Evolutionary conservation across 2,888 invertebrate species (phyloP), one percentile per base, ranked within the genome.

Genomic region (Orthonychiurus folsomi): DNA sequence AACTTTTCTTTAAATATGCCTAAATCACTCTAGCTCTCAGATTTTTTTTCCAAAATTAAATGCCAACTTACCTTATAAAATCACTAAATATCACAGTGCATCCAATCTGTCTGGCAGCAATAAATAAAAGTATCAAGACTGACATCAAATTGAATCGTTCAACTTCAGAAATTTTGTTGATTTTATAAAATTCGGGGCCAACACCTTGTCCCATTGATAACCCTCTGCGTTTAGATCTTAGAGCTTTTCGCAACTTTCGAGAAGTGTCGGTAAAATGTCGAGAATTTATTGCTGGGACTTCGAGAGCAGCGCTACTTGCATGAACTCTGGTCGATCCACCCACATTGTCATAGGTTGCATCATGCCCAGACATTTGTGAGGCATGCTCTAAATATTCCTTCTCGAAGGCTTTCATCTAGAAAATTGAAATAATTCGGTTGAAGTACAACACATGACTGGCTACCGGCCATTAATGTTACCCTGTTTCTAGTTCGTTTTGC

Each of bases 71-170:
- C 71, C 69, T 59, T 12, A 70, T 27, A 2, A 71, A 55, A 60
- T 71, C 71, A 5, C 62, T 56, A 18, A 66, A 64, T 2, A 68
- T 50, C 12, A 71, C 59, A n/a, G 63, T 61, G 48, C 67, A 72
- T 50, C 72, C 72, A 1, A 69, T 58, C 61, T 70, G 67, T 12
- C 72, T 52, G 3, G 67, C 37, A 9, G 69, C 64, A 2, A 70
- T 63, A 50, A 69, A 72, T 1, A 72, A 48, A 3, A 66, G n/a
- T 25, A 67, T 59, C 1, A 69, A 25, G 20, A 66, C 60, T 2
- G 25, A 59, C 47, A 52, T 66, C 0, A 69, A 3, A 0, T 61
- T 58, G 50, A 69, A 70, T 23, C 27, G 54, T 58, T 70, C 69
- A 18, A 62, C 20, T 12, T 9, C 3, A 20, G 52, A 5, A 15